Percentiles rank a stretch among this genome's conserved stretches.
phyloP scores from a whole-genome alignment of 2,888 invertebrate genomes.

The Drosophila longiperda region DNA sequence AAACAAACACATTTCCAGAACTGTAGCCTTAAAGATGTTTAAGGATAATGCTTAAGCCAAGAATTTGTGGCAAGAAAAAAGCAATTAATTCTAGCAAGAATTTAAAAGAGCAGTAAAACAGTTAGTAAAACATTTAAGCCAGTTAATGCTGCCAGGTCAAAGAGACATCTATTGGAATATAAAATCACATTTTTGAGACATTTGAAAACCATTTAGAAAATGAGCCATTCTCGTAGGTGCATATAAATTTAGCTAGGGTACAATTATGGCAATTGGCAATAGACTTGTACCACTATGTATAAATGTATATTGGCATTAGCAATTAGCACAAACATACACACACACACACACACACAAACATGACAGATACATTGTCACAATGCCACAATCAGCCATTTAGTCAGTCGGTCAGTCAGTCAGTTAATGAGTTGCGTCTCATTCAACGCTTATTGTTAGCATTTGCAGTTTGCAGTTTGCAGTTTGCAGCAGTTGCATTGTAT shows the following conservation, averaged over 20 bases:
- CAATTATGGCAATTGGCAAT: slow-evolving; percentile 18
- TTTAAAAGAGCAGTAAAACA: neutral
- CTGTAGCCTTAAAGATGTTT: neutral
- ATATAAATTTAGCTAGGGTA: neutral
- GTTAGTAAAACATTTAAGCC: neutral
- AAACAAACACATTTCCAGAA: neutral
- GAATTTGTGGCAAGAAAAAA: too few relatives aligned
- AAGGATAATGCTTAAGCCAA: neutral
- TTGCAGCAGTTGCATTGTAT: slow-evolving; percentile 59
- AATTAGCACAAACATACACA: slow-evolving; percentile 61
- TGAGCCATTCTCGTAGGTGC: neutral
- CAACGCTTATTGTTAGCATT: slow-evolving; percentile 48
- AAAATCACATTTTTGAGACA: neutral
- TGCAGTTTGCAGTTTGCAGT: slow-evolving; percentile 6
- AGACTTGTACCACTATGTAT: slow-evolving; percentile 20
- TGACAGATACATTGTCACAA: slow-evolving; percentile 25
- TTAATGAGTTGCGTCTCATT: slow-evolving; percentile 38
- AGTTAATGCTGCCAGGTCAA: neutral
- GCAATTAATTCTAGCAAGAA: neutral
- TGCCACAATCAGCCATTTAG: slow-evolving; percentile 17
- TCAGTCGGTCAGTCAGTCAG: slow-evolving; percentile 23
- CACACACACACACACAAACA: slow-evolving; percentile 8
- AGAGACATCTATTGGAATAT: neutral
- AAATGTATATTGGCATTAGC: slow-evolving; percentile 49
- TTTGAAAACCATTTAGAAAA: neutral